Base-by-base conservation (phyloP, 2,113 vertebrate species). In the Pelusios castaneus region DNA sequence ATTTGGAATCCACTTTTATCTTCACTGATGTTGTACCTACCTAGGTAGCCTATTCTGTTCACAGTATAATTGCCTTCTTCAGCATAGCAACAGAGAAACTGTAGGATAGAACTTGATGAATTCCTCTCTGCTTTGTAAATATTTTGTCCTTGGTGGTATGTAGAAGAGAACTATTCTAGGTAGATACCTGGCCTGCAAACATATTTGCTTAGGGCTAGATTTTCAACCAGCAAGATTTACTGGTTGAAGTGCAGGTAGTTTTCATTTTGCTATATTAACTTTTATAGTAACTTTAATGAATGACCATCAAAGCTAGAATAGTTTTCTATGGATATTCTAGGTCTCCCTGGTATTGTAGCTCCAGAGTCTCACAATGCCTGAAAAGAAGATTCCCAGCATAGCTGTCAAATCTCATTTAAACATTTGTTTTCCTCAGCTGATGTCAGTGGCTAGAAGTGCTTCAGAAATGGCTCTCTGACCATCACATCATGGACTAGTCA, bases 401-500 rank as follows among this genome's bases (percentile, higher is more conserved):
- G 45, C 21, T 6, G 19, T 6, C 49, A 58, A 27, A 93, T 70
- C 4, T 86, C 58, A 11, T 73, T 89, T 92, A 0, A 1, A 17
- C 34, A 2, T 73, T 82, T 52, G 4, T 43, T 55, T 88, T 43
- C 31, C 54, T 84, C 52, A 67, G 14, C 27, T 49, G 34, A 29
- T 49, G 13, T 16, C 79, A 55, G 49, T 58, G 38, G 60, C 60
- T n/a, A 31, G 7, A 19, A 67, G 34, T 67, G 34, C 31, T 67
- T 63, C 77, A 38, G 90, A 90, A 14, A 8, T 1, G 4, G 63
- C 47, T 34, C 79, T 38, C 73, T 9, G 49, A 31, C 56, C 5
- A 51, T 38, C 2, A 0, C 1, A 2, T 87, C 29, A 83, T 60
- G 49, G 54, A 94, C 8, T 0, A 4, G 2, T 22, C 25, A n/a